Evolutionary conservation across 2,113 vertebrate species (phyloP).

Genomic region (Merops nubicus): DNA sequence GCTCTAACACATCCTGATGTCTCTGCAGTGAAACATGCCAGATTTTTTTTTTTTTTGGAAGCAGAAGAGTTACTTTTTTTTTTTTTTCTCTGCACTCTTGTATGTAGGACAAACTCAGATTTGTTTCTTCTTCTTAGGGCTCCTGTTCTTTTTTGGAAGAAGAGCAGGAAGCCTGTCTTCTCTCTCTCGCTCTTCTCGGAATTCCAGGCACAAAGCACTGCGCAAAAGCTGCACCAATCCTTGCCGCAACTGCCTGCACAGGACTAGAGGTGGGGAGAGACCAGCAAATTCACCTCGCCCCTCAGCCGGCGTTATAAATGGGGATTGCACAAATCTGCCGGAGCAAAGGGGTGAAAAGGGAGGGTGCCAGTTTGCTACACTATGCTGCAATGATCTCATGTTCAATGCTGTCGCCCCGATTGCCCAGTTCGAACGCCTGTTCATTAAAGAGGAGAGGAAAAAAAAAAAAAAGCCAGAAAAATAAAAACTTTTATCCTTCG

Average conservation of each 20-base stretch:
- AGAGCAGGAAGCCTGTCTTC: conserved; percentile 68
- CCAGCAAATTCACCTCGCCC: conserved; percentile 78
- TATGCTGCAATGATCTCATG: conserved; percentile 83
- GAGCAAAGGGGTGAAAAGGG: conserved; percentile 81
- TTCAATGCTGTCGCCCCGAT: conserved; percentile 68
- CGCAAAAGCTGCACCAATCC: conserved; percentile 81
- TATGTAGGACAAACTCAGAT: conserved; percentile 71
- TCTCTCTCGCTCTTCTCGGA: conserved; percentile 69
- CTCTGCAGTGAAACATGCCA: conserved; percentile 73
- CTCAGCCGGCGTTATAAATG: conserved; percentile 73
- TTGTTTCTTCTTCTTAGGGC: conserved; percentile 67
- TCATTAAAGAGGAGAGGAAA: conserved; percentile 57
- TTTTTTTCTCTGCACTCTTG: conserved; percentile 62
- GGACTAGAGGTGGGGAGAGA: conserved; percentile 73
- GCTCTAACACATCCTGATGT: conserved; percentile 66
- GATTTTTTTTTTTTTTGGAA: conserved; percentile 58
- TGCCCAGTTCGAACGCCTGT: conserved; percentile 77
- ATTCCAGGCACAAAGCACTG: conserved; percentile 83
- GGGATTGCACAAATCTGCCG: conserved; percentile 72
- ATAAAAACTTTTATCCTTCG: conserved; percentile 70
- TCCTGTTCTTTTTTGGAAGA: conserved; percentile 72
- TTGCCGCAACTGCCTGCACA: conserved; percentile 72
- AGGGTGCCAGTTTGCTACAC: conserved; percentile 85
- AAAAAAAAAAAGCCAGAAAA: not conserved
- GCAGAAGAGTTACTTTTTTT: conserved; percentile 56